Evolutionary conservation across 1,140 invertebrate genomes (phyloP), one percentile per base, ranked within the genome.

Genomic region (Pachyrhynchus sulphureomaculatus): DNA sequence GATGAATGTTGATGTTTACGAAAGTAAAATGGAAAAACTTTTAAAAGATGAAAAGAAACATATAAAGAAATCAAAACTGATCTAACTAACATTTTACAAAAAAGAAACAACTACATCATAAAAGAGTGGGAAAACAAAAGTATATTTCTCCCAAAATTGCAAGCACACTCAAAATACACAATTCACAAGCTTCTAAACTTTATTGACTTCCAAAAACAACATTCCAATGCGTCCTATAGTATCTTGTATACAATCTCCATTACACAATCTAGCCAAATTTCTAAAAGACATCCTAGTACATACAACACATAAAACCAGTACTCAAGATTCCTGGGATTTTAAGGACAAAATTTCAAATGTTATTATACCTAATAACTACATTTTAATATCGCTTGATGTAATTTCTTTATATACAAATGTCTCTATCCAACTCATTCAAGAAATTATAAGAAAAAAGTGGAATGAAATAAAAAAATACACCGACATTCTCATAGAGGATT

Each of bases 391-490:
- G 0, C 24, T 57, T 1, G 29, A 57, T 37, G 44, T 48, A 8
- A 17, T 36, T 12, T 57, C 42, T 0, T 26, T 45, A 18, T 29
- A 29, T 2, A 29, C 26, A 2, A 29, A 29, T 10, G 12, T 29
- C 2, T 6, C 26, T 1, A 29, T 17, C 33, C 6, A 1, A n/a
- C 21, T 47, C 0, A 26, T 24, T 6, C 34, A 2, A 34, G 8
- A 47, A 21, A 34, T 47, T 6, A 57, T 55, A 1, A 57, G 3
- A 47, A 34, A 29, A 4, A 57, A 57, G 32, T 57, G 41, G 41
- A 47, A 20, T 36, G 17, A 48, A 8, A 45, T 57, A 10, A 23
- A 57, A 47, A 57, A 57, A 26, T 23, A 47, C 29, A 47, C 39
- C 12, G 5, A 17, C 8, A 23, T 57, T 5, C 39, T n/a, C 6